These are phyloP conservation scores for Drosophila planitibia DNA, from an alignment of 2,888 invertebrate genomes.

Conservation along the genomic window DNA sequence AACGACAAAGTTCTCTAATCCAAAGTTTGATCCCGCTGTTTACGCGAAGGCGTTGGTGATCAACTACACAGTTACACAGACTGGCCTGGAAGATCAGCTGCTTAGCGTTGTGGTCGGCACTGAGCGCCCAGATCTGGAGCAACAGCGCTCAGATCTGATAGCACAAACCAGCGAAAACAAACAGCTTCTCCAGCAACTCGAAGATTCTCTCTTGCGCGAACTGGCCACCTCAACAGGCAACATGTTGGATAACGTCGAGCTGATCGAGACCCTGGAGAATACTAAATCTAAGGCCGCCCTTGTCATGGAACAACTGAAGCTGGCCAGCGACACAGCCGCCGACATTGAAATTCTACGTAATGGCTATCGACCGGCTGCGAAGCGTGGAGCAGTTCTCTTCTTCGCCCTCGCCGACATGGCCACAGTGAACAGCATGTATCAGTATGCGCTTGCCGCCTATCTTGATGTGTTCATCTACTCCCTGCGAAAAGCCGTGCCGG, in stretches of 20 bases:
- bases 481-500: conserved; percentile 92
- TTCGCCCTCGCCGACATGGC: conserved; percentile 97
- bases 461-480: conserved; percentile 94
- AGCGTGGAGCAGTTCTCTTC: conserved; percentile 94
- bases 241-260: conserved; percentile 96
- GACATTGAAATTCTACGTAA: conserved; percentile 94
- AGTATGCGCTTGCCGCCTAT: conserved; percentile 94
- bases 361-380: conserved; percentile 94
- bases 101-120: conserved; percentile 95
- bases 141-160: conserved; percentile 93
- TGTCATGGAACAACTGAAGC: conserved; percentile 91
- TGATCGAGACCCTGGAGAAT: conserved; percentile 94
- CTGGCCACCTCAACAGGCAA: conserved; percentile 94
- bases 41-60: conserved; percentile 95
- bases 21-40: conserved; percentile 93
- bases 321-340: conserved; percentile 90
- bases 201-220: conserved; percentile 93
- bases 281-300: conserved; percentile 95
- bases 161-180: conserved; percentile 94
- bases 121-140: conserved; percentile 94
- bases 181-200: conserved; percentile 92
- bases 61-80: conserved; percentile 95
- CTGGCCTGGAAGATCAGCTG: conserved; percentile 95
- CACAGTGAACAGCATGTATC: conserved; percentile 95
- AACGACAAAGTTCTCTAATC: conserved; percentile 95